Evolutionary conservation across 2,797 vertebrate species (phyloP).

Genomic region (Hyperoplus immaculatus): DNA sequence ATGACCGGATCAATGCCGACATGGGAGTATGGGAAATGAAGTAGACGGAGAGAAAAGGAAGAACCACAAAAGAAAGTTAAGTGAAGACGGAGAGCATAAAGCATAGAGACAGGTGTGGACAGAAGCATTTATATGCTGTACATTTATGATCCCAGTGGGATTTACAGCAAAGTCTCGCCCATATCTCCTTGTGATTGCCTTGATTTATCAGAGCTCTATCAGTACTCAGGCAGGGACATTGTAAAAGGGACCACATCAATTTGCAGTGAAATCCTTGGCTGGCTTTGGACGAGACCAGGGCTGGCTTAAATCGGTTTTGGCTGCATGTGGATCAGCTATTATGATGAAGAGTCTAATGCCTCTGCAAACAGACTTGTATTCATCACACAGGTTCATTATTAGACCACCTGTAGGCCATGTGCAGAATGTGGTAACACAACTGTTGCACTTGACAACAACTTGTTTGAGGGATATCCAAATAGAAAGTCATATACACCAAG

Average conservation of each 20-base stretch:
- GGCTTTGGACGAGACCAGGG: constrained; percentile 63
- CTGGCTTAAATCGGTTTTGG: constrained; percentile 61
- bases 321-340: constrained; percentile 61
- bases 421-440: constrained; percentile 15
- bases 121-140: constrained; percentile 64
- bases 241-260: constrained; percentile 77
- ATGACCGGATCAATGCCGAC: constrained; percentile 6
- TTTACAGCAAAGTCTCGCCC: constrained; percentile 73
- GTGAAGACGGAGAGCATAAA: constrained; percentile 16
- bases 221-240: constrained; percentile 69
- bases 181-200: constrained; percentile 76
- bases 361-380: constrained; percentile 52
- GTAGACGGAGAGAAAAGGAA: background rate
- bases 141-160: constrained; percentile 72
- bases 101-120: constrained; percentile 51
- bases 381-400: constrained; percentile 40
- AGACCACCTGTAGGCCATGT: constrained; percentile 8
- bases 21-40: constrained; percentile 22
- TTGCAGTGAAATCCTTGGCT: constrained; percentile 77
- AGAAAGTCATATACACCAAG: background rate
- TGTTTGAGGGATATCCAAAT: constrained; percentile 10
- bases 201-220: constrained; percentile 80
- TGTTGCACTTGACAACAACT: constrained; percentile 10
- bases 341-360: constrained; percentile 51
- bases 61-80: constrained; percentile 15